Evolutionary conservation across 2,113 vertebrate genomes (phyloP), one percentile per base, ranked within the genome.

Genomic region (Serinus canaria): DNA sequence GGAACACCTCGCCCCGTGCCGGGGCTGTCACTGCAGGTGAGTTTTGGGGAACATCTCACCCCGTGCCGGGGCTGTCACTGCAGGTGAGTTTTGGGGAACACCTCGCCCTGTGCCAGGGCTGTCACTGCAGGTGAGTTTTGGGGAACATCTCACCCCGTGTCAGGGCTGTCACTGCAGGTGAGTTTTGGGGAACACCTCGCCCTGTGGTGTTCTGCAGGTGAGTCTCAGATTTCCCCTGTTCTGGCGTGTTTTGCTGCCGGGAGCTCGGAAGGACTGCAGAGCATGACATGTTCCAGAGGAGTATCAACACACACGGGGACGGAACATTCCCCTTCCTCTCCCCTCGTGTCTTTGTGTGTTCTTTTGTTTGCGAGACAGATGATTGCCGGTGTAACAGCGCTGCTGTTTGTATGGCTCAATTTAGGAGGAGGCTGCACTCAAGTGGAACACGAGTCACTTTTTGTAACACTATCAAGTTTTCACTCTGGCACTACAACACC

Each of bases 111-210:
- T n/a, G 37, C 27, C 4, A 5, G 21, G 10, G 28, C 2, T 50
- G 49, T 50, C 58, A 10, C 24, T 35, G 37, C 83, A 59, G 72
- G 72, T 58, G 52, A 43, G 25, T 35, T 8, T 1, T 1, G 37
- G 25, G 18, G 52, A 41, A 17, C 60, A 18, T 33, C 53, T 52
- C 17, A 3, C 31, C 15, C 55, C n/a, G 55, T 69, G 56, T 15
- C 10, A 1, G 15, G 2, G 23, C 0, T 82, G 50, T 37, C 46
- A 1, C 28, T 27, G 28, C 11, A 46, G 62, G 47, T 21, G 49
- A 50, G 39, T 27, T 35, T 19, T 19, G 30, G 30, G 18, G 19
- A 55, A 13, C 30, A 13, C 7, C 19, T 55, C 1, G 0, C 1
- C 2, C 18, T 20, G 30, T 33, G 53, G 37, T 37, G 37, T 37